Percentiles rank a stretch among this genome's conserved stretches.
These are phyloP conservation scores for Chionomys nivalis DNA, from an alignment of 2,113 vertebrate species.

Conservation along the genomic window DNA sequence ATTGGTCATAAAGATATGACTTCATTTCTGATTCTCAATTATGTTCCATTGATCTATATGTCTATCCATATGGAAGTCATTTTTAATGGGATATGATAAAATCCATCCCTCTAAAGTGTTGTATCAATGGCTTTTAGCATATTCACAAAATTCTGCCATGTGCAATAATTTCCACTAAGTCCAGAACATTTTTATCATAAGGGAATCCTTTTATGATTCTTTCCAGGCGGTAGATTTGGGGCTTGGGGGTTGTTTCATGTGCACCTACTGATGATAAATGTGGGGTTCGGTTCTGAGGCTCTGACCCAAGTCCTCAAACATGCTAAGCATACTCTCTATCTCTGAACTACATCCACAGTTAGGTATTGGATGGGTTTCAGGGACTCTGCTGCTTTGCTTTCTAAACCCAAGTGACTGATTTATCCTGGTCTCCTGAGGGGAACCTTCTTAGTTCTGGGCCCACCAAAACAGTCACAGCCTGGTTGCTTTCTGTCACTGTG, in stretches of 20 bases:
- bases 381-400: background rate
- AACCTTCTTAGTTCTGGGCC: background rate
- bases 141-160: constrained; percentile 1
- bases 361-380: background rate
- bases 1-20: constrained; percentile 12
- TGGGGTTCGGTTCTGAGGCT: background rate
- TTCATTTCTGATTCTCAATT: constrained; percentile 18
- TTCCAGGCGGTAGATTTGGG: background rate
- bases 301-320: background rate
- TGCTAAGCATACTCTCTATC: background rate
- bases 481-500: background rate
- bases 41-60: background rate
- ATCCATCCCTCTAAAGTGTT: background rate
- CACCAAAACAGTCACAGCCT: background rate
- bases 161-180: background rate
- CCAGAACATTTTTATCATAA: constrained; percentile 4
- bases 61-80: background rate
- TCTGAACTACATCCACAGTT: background rate
- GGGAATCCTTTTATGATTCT: background rate
- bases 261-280: background rate
- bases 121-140: background rate
- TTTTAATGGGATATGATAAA: constrained; percentile 41
- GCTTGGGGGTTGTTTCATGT: background rate
- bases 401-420: background rate
- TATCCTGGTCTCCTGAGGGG: background rate